These are phyloP conservation scores for Ephialtes manifestator DNA, from an alignment of 2,888 invertebrate species.

Conservation along the genomic window DNA sequence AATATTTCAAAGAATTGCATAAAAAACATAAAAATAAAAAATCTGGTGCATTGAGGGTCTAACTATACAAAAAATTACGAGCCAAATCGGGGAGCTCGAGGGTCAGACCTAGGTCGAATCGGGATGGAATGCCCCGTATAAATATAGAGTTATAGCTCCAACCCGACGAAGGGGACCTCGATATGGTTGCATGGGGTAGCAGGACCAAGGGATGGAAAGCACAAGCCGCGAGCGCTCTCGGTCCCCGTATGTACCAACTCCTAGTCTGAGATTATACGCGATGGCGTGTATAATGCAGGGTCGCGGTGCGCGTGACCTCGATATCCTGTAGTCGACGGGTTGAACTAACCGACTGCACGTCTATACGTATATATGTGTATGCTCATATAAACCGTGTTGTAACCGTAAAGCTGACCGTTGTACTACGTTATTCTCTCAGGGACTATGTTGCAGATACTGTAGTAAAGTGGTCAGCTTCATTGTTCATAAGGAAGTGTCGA, in stretches of 20 bases:
- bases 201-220: conserved; percentile 3
- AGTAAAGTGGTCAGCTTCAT: conserved; percentile 1
- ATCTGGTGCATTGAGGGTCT: too few relatives aligned
- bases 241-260: conserved; percentile 59
- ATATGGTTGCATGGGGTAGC: conserved; percentile 22
- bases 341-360: conserved; percentile 8
- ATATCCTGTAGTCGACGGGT: conserved; percentile 67
- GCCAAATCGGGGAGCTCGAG: too few relatives aligned
- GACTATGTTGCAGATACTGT: neutral
- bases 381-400: neutral
- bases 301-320: conserved; percentile 71
- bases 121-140: too few relatives aligned
- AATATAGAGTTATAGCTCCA: conserved; percentile 10
- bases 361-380: neutral
- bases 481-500: neutral
- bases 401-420: conserved; percentile 17
- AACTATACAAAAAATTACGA: too few relatives aligned
- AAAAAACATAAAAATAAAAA: too few relatives aligned
- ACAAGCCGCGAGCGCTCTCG: conserved; percentile 48
- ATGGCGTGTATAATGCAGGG: conserved; percentile 76
- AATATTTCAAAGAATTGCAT: too few relatives aligned
- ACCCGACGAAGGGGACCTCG: conserved; percentile 30
- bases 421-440: neutral
- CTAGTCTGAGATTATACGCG: conserved; percentile 73
- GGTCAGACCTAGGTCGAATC: too few relatives aligned